Evolutionary conservation across 92 coral and sea anemone species (phyloP), one percentile per base, ranked within the genome.

Genomic region (Palythoa grandis): DNA sequence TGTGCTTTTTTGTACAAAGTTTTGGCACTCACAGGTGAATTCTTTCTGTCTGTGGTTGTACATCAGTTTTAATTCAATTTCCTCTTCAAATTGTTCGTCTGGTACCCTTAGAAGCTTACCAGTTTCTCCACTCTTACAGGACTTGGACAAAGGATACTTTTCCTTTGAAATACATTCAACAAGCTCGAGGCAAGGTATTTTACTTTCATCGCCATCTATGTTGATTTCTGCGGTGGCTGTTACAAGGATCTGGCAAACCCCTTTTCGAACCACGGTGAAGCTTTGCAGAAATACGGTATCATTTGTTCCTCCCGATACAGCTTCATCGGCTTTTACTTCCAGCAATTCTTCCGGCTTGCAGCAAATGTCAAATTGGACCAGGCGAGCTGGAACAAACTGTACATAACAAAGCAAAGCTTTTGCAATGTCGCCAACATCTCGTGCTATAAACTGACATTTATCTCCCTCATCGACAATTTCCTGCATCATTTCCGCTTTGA

Each of bases 381-480:
- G 82, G 19, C 82, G 82, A 25, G 69, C 68, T 25, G 82, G 82
- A 25, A 37, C 29, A 24, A 56, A 77, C 70, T 77, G 25, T 77
- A 70, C 82, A 77, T 56, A 77, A 25, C 82, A 56, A 61, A 58
- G 29, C 50, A 77, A 16, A 25, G 37, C 25, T 25, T 77, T 70
- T 25, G 82, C 52, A 24, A 58, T 29, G 35, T 29, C 35, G 35
- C 35, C 35, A 29, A 29, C 1, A 29, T 29, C 35, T 29, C 35
- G 35, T 56, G 40, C 82, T 39, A 77, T 56, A 11, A 25, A 54
- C 13, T 77, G 66, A 25, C 22, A 61, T 17, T 57, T 68, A 6
- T 77, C 70, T 77, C 29, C 63, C n/a, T n/a, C 82, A 58, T 77
- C 82, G 52, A 58, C 70, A 56, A 77, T 77, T 11, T 63, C 50